These are phyloP conservation scores for Orientallactaga bullata DNA, from an alignment of 2,113 vertebrate genomes.

Conservation along the genomic window DNA sequence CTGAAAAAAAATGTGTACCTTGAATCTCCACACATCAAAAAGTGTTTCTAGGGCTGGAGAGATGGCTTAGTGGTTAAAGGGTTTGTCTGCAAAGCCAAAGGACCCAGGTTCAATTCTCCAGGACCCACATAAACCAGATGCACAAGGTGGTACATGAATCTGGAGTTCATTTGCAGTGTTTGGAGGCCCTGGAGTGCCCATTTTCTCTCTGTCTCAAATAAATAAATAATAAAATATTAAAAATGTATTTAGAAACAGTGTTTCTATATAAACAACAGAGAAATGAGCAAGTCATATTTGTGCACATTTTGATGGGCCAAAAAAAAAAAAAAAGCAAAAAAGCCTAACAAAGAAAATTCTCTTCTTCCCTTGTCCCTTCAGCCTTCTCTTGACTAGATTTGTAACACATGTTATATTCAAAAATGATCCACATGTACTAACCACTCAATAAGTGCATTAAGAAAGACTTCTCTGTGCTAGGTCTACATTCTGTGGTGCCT, in stretches of 20 bases:
- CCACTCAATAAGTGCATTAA: conserved; percentile 13
- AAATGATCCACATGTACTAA: not conserved
- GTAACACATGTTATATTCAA: not conserved
- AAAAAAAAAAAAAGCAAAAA: not conserved
- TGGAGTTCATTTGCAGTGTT: no score
- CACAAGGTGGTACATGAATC: no score
- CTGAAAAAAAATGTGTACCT: not conserved
- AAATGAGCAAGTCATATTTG: not conserved
- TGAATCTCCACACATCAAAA: fast-evolving
- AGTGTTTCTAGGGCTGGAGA: no score
- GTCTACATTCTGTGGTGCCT: not conserved
- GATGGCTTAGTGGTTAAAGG: no score
- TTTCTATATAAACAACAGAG: not conserved
- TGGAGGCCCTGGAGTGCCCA: no score
- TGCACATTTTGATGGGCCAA: not conserved
- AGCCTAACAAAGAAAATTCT: not conserved
- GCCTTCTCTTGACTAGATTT: not conserved
- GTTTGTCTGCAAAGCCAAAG: no score
- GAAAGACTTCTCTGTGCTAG: not conserved
- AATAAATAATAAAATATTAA: no score
- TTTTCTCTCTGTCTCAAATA: no score
- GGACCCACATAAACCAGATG: no score
- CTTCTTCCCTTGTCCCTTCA: not conserved
- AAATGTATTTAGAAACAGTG: no score
- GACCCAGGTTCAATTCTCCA: no score